Evolutionary conservation across 2,797 vertebrate genomes (phyloP).

Genomic region (Rhincodon typus): DNA sequence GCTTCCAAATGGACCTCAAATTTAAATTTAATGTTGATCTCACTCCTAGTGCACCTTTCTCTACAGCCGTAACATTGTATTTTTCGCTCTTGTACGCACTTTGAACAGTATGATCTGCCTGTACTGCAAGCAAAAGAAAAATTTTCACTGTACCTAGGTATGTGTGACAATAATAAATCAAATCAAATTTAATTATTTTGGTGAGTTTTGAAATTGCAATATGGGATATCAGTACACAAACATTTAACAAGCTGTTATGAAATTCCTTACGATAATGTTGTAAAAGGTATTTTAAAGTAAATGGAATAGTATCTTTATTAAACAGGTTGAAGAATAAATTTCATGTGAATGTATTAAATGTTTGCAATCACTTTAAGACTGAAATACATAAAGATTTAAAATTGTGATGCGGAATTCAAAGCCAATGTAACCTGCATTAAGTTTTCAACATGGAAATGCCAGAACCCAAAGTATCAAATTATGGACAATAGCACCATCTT

Average conservation of each 20-base stretch:
- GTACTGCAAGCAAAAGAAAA: too few relatives aligned
- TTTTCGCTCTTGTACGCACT: too few relatives aligned
- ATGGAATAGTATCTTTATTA: too few relatives aligned
- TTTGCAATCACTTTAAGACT: neutral
- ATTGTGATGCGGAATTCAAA: neutral
- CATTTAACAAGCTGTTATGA: neutral
- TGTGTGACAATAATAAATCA: neutral
- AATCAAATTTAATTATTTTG: neutral
- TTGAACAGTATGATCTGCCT: too few relatives aligned
- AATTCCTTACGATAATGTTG: neutral
- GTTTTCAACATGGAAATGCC: neutral
- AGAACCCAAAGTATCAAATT: neutral
- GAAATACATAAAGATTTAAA: neutral
- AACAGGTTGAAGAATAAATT: neutral
- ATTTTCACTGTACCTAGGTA: too few relatives aligned
- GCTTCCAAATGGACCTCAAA: too few relatives aligned
- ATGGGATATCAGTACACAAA: neutral
- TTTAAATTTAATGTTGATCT: too few relatives aligned
- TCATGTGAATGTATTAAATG: neutral
- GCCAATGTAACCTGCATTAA: neutral
- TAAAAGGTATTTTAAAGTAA: too few relatives aligned
- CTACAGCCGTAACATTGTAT: too few relatives aligned
- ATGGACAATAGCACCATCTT: constrained; percentile 17
- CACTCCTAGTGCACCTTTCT: too few relatives aligned
- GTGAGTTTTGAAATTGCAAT: neutral